Conservation (phyloP, 2,113 vertebrate genomes). For the Ceratotherium simum region DNA sequence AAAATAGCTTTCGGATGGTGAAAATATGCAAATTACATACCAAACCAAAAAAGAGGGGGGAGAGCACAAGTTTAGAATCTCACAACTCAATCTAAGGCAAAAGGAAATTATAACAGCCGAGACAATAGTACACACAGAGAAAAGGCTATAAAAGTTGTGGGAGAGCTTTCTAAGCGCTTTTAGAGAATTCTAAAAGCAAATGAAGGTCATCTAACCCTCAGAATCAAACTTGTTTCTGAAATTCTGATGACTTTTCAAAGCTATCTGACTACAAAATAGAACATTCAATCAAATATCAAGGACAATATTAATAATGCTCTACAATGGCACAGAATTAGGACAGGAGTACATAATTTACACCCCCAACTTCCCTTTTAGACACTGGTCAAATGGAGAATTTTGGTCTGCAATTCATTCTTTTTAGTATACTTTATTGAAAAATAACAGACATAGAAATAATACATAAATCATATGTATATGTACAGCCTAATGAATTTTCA, state of each 20-base stretch:
- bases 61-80: slow-evolving; percentile 82
- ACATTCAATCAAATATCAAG: slow-evolving; percentile 6
- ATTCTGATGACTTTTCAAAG: neutral
- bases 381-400: neutral
- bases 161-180: neutral
- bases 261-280: neutral
- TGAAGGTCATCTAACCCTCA: slow-evolving; percentile 45
- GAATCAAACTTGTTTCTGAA: slow-evolving; percentile 59
- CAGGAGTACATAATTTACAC: neutral
- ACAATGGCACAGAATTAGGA: neutral
- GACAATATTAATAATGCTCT: neutral
- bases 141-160: slow-evolving; percentile 45
- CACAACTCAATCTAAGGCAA: slow-evolving; percentile 67
- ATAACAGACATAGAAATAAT: neutral
- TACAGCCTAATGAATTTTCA: neutral
- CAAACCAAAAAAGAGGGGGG: slow-evolving; percentile 79
- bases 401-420: neutral
- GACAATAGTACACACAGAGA: slow-evolving; percentile 49
- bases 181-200: slow-evolving; percentile 42
- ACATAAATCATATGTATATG: neutral
- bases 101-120: slow-evolving; percentile 70
- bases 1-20: slow-evolving; percentile 87
- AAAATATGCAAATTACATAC: slow-evolving; percentile 83
- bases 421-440: slow-evolving; percentile 6
- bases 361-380: neutral